A percentile compares a stretch with the other conserved stretches of the same genome.
Conservation (phyloP, 1,140 invertebrate species). For the Meloidogyne floridensis region DNA sequence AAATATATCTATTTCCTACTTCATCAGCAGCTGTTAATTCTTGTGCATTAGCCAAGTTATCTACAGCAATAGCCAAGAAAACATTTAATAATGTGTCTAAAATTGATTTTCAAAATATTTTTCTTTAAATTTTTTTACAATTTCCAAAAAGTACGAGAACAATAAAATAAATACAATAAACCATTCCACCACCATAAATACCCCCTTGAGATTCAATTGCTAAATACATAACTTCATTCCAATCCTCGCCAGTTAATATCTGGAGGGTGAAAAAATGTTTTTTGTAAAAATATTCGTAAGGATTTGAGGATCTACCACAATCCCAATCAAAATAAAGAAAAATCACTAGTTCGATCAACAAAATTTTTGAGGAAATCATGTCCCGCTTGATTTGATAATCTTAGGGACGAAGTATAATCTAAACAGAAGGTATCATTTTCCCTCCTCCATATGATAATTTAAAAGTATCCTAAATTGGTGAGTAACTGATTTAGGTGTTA, state of each 20-base stretch:
- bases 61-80: conserved; percentile 99
- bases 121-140: conserved; percentile 70
- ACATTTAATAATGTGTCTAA: conserved; percentile 94
- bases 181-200: conserved; percentile 84
- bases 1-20: conserved; percentile 36
- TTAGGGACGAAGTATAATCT: no score
- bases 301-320: no score
- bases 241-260: conserved; percentile 99
- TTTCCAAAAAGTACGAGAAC: conserved; percentile 99
- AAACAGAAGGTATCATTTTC: no score
- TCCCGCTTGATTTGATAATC: no score
- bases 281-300: no score
- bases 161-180: conserved; percentile 98
- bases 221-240: conserved; percentile 99
- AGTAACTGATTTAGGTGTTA: no score
- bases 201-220: conserved; percentile 87
- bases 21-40: conserved; percentile 98
- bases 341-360: no score
- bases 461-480: no score
- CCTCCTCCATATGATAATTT: no score
- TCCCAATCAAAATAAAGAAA: no score
- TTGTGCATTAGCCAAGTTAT: conserved; percentile 98
- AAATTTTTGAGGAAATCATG: no score
- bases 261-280: conserved; percentile 62
- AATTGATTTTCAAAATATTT: conserved; percentile 11